phyloP scores from a whole-genome alignment of 2,888 invertebrate genomes.

The Coronaproctus castanopsis region DNA sequence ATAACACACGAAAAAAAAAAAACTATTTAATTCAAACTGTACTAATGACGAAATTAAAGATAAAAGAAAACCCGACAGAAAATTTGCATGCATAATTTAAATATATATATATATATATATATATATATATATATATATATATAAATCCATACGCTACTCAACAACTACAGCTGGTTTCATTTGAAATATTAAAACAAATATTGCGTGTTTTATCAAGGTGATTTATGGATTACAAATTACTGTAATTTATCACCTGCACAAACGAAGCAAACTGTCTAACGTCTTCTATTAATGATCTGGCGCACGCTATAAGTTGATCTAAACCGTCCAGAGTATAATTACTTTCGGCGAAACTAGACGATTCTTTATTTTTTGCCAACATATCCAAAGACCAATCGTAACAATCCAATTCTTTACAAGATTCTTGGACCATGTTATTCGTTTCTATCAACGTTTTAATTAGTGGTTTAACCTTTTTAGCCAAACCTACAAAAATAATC shows the following conservation, averaged over 20 bases:
- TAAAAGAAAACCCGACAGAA: no score
- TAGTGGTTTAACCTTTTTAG: conserved; percentile 51
- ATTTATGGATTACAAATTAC: no score
- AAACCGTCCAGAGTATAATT: conserved; percentile 40
- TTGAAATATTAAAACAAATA: no score
- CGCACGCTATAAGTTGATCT: conserved; percentile 70
- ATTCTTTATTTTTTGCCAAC: conserved; percentile 31
- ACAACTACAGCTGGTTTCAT: background rate
- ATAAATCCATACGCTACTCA: background rate
- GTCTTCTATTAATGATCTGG: conserved; percentile 69
- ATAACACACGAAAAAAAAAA: no score
- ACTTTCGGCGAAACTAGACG: conserved; percentile 1
- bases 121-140: background rate
- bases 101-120: background rate
- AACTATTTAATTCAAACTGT: no score
- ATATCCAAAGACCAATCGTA: conserved; percentile 58
- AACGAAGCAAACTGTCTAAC: conserved; percentile 75
- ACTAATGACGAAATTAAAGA: no score
- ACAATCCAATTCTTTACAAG: conserved; percentile 48
- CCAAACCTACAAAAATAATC: conserved; percentile 17
- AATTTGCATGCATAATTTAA: no score
- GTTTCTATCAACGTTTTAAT: conserved; percentile 61
- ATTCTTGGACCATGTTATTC: conserved; percentile 56
- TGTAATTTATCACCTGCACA: conserved; percentile 39
- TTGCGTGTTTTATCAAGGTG: no score